A percentile compares a stretch with the other conserved stretches of the same genome.
phyloP scores from a whole-genome alignment of 1,140 invertebrate genomes.

The Muscidifurax raptorellus region DNA sequence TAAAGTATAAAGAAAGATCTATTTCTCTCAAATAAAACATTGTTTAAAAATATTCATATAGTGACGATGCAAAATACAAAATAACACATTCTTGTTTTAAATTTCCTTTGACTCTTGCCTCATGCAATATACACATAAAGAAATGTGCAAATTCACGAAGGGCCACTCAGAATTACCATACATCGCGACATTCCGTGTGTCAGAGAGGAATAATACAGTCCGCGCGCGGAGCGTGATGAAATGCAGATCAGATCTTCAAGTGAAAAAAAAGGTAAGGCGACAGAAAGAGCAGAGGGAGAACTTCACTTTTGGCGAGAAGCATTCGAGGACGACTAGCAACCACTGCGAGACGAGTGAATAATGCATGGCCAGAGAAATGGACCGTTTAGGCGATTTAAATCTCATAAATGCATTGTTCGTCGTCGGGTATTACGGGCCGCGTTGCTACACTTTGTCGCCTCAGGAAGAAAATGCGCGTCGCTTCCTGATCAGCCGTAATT shows the following conservation, averaged over 20 bases:
- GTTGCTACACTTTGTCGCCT: conserved; percentile 12
- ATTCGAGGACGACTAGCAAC: conserved; percentile 65
- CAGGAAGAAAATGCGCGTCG: conserved; percentile 53
- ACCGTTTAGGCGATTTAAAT: conserved; percentile 75
- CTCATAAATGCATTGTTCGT: conserved; percentile 71
- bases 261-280: conserved; percentile 8
- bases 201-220: conserved; percentile 43
- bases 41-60: no score
- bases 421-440: conserved; percentile 51
- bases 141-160: not conserved
- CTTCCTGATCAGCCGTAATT: not conserved
- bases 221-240: conserved; percentile 35
- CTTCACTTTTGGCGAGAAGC: conserved; percentile 62
- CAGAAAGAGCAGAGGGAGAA: conserved; percentile 25
- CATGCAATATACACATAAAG: not conserved
- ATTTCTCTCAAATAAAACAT: no score
- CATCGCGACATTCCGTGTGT: not conserved
- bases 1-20: no score
- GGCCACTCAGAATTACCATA: not conserved
- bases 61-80: no score
- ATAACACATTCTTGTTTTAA: not conserved
- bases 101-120: not conserved
- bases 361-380: conserved; percentile 72
- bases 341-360: conserved; percentile 65
- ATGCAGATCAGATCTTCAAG: conserved; percentile 36